Evolutionary conservation across 2,888 invertebrate genomes (phyloP).

Genomic region (Thelaira solivaga): DNA sequence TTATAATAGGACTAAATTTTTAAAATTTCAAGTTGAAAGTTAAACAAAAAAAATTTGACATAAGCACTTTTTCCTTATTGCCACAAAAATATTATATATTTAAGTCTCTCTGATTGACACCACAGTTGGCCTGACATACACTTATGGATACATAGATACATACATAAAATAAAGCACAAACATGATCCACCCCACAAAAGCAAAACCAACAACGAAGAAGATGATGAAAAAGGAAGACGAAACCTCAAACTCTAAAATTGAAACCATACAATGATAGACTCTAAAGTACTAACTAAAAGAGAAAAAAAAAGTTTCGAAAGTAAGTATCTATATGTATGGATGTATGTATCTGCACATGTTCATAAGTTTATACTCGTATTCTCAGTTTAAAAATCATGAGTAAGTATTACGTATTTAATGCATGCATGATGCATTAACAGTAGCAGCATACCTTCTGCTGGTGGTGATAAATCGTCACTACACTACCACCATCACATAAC

Average conservation of each 20-base stretch:
- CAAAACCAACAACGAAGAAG: constrained; percentile 4
- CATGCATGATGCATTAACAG: constrained; percentile 21
- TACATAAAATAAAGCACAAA: constrained; percentile 13
- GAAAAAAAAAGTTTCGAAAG: background rate
- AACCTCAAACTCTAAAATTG: constrained; percentile 40
- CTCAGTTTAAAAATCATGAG: constrained; percentile 25
- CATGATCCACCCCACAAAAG: constrained; percentile 55
- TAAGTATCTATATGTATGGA: background rate
- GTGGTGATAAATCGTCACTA: constrained; percentile 31
- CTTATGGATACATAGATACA: background rate
- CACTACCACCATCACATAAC: constrained; percentile 20
- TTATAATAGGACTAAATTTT: too few species aligned
- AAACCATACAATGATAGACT: constrained; percentile 3
- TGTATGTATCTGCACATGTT: background rate
- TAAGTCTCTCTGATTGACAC: constrained; percentile 38
- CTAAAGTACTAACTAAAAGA: background rate
- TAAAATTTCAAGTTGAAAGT: too few species aligned
- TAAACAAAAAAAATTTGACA: too few species aligned
- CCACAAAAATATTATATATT: background rate
- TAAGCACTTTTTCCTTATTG: too few species aligned
- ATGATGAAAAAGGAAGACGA: constrained; percentile 15
- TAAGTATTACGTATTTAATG: constrained; percentile 10
- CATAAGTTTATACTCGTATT: too few species aligned
- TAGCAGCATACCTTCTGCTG: constrained; percentile 54
- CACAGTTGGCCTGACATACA: background rate